These are phyloP conservation scores for Oreochromis niloticus DNA, from an alignment of 2,113 vertebrate genomes.

Conservation along the genomic window DNA sequence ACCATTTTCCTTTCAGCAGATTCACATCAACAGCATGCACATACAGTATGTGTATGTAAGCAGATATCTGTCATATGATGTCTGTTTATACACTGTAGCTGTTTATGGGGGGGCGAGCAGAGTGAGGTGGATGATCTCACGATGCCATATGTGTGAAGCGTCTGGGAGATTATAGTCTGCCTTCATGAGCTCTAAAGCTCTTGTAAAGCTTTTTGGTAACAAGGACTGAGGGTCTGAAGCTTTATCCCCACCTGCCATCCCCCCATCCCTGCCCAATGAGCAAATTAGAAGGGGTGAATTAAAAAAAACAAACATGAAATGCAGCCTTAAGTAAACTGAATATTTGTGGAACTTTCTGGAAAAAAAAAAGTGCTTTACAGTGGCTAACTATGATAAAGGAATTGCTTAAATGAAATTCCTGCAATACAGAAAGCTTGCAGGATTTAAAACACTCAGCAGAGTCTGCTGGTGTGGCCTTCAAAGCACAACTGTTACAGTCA, in stretches of 20 bases:
- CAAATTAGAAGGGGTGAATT: conserved; percentile 28
- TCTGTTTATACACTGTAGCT: conserved; percentile 2
- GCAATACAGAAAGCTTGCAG: background rate
- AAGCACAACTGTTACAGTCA: background rate
- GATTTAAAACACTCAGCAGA: background rate
- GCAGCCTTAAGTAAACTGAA: background rate
- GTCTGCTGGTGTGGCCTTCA: background rate
- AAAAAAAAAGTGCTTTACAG: background rate
- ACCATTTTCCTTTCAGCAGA: background rate
- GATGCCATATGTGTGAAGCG: conserved; percentile 62
- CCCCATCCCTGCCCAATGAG: background rate
- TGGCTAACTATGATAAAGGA: background rate
- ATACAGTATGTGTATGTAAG: background rate
- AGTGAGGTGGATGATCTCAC: conserved; percentile 42
- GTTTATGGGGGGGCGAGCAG: background rate
- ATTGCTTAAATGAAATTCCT: background rate
- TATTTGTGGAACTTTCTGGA: background rate
- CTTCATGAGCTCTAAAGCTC: conserved; percentile 48
- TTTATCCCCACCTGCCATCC: conserved; percentile 23
- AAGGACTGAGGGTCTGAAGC: conserved; percentile 18
- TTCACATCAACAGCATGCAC: background rate
- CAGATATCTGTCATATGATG: background rate
- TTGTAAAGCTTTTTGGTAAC: conserved; percentile 59
- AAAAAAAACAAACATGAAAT: background rate
- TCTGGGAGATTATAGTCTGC: conserved; percentile 67